These are phyloP conservation scores for Pandion haliaetus DNA, from an alignment of 2,113 vertebrate genomes.

Conservation along the genomic window DNA sequence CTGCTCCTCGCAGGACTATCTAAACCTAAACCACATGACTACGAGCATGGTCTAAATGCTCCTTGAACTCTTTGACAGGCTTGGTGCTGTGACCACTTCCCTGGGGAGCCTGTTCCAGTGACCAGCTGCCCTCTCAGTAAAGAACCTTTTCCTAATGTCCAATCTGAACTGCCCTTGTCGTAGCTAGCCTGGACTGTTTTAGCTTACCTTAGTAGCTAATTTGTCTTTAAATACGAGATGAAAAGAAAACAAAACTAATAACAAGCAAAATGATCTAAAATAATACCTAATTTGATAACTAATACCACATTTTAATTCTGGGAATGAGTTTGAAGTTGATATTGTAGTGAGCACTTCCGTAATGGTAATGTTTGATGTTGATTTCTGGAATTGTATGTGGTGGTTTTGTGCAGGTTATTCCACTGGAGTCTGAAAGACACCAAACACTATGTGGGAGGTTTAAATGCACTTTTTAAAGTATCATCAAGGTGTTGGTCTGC, in stretches of 20 bases:
- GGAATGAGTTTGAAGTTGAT: not conserved
- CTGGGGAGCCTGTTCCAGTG: not conserved
- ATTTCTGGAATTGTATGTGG: not conserved
- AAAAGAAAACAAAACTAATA: not conserved
- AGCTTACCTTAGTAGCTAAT: not conserved
- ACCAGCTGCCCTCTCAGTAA: fast-evolving
- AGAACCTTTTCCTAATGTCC: not conserved
- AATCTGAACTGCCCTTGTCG: not conserved
- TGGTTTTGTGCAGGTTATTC: not conserved
- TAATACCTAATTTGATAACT: not conserved
- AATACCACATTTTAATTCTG: not conserved
- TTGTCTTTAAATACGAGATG: not conserved
- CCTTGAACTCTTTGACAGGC: not conserved
- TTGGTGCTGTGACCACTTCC: not conserved
- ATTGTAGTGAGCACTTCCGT: not conserved
- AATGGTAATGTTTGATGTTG: fast-evolving
- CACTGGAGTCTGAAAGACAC: not conserved
- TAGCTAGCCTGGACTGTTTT: not conserved
- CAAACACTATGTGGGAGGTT: not conserved
- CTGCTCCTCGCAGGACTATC: not conserved
- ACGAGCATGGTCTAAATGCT: fast-evolving
- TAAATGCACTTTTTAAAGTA: not conserved
- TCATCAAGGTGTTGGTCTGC: not conserved
- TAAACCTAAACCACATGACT: not conserved
- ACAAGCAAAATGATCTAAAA: not conserved